Base-by-base conservation (phyloP, 2,888 invertebrate genomes). In the Crioceris asparagi region DNA sequence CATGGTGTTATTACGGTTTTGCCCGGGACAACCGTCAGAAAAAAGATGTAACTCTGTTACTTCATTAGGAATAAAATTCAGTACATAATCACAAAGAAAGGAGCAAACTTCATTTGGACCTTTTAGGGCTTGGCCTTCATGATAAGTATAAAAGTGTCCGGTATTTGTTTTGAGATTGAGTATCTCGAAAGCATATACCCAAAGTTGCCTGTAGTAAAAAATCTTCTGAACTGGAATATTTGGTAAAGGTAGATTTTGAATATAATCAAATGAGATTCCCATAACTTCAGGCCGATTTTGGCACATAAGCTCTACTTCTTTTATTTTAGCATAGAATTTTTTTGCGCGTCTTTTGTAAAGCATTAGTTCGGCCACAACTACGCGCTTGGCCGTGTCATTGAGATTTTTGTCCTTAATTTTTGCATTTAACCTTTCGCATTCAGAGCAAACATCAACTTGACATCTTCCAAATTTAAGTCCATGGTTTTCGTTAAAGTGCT, bases 171-270 rank as follows among this genome's bases (percentile, higher is more conserved):
- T 29, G 14, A 38, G 26, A 17, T 38, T 39, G 17, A 35, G 32
- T 16, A 40, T 31, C 17, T 37, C 11, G 11, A 40, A 38, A 32
- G 37, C 33, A 17, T 23, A 35, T 34, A 37, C 40, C 40, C 32
- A 40, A 10, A 41, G 37, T 30, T 41, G 40, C 14, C 43, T 19
- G n/a, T n/a, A n/a, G n/a, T n/a, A n/a, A n/a, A n/a, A n/a, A n/a
- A n/a, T n/a, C n/a, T n/a, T n/a, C n/a, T n/a, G n/a, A n/a, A n/a
- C n/a, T n/a, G n/a, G n/a, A n/a, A n/a, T n/a, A n/a, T n/a, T n/a
- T n/a, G n/a, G 16, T 26, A 42, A 36, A n/a, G 36, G 39, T 14
- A 41, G 6, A 26, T 39, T 41, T 38, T 54, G 51, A 45, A 53
- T 53, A 30, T 38, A 52, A 36, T 53, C 50, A 33, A 51, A 49